Conservation (phyloP, 1,140 invertebrate genomes). For the Anoplophora glabripennis region DNA sequence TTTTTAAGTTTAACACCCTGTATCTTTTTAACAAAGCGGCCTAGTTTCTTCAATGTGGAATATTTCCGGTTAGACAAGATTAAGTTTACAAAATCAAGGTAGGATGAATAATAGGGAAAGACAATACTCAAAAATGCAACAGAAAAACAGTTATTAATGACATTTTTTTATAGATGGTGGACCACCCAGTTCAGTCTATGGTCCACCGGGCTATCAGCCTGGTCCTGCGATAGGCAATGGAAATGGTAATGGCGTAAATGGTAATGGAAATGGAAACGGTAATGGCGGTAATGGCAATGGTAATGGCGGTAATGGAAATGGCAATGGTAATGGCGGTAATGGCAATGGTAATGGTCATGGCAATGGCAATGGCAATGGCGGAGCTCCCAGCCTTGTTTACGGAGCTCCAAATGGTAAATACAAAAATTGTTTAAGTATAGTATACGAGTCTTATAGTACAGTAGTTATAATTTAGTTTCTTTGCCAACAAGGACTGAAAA, state of each 20-base stretch:
- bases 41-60: too few relatives aligned
- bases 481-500: too few relatives aligned
- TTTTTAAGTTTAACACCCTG: too few relatives aligned
- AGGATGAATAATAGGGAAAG: too few relatives aligned
- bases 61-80: too few relatives aligned
- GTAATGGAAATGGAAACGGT: constrained; percentile 32
- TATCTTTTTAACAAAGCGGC: too few relatives aligned
- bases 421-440: too few relatives aligned
- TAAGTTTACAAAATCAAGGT: too few relatives aligned
- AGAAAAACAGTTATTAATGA: too few relatives aligned
- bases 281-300: constrained; percentile 18
- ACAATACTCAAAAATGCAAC: too few relatives aligned
- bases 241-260: constrained; percentile 32
- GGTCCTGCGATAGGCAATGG: constrained; percentile 47
- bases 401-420: constrained; percentile 17
- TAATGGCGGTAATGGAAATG: constrained; percentile 19
- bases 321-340: constrained; percentile 22
- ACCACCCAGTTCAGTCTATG: constrained; percentile 34
- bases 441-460: too few relatives aligned
- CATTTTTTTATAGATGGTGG: constrained; percentile 31
- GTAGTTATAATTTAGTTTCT: too few relatives aligned
- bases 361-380: constrained; percentile 14
- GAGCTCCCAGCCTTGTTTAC: constrained; percentile 20
- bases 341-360: constrained; percentile 14
- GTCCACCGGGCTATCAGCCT: constrained; percentile 48